These are phyloP conservation scores for Choristoneura rosaceana DNA, from an alignment of 2,888 invertebrate genomes.

Conservation along the genomic window DNA sequence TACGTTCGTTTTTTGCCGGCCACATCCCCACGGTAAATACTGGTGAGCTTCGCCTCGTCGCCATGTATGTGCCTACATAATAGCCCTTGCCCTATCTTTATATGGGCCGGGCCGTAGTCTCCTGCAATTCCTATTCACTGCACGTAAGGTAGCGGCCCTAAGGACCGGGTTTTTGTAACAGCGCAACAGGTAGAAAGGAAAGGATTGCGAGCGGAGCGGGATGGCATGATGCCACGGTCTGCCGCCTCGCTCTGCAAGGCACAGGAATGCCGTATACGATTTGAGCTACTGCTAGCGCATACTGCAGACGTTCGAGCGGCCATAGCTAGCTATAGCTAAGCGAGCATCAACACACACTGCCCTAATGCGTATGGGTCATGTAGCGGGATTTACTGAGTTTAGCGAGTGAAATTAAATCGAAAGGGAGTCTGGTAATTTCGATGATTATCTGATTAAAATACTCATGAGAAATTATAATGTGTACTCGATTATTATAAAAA, in stretches of 20 bases:
- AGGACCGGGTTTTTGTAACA: conserved; percentile 85
- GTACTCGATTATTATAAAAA: neutral
- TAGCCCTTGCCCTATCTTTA: conserved; percentile 83
- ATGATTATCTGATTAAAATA: conserved; percentile 61
- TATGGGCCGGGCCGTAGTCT: conserved; percentile 84
- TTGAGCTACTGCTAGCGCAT: conserved; percentile 73
- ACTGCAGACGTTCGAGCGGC: conserved; percentile 67
- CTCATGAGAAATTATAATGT: conserved; percentile 40
- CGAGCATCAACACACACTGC: conserved; percentile 82
- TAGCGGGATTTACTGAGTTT: conserved; percentile 84
- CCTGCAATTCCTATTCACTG: conserved; percentile 83
- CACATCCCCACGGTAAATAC: conserved; percentile 75
- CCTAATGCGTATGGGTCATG: conserved; percentile 85
- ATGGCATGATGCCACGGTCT: conserved; percentile 62
- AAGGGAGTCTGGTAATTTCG: conserved; percentile 83
- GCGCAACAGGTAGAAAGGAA: conserved; percentile 85
- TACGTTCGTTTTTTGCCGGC: conserved; percentile 67
- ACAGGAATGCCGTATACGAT: conserved; percentile 84
- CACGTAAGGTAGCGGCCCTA: conserved; percentile 86
- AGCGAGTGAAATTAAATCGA: conserved; percentile 84
- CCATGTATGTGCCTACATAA: conserved; percentile 65
- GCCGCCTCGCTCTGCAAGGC: conserved; percentile 69
- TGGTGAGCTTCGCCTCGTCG: conserved; percentile 63
- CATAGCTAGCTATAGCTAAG: conserved; percentile 69
- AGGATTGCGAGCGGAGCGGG: conserved; percentile 82